These are phyloP conservation scores for Napeogenes sylphis DNA, from an alignment of 2,888 invertebrate genomes.

Conservation along the genomic window DNA sequence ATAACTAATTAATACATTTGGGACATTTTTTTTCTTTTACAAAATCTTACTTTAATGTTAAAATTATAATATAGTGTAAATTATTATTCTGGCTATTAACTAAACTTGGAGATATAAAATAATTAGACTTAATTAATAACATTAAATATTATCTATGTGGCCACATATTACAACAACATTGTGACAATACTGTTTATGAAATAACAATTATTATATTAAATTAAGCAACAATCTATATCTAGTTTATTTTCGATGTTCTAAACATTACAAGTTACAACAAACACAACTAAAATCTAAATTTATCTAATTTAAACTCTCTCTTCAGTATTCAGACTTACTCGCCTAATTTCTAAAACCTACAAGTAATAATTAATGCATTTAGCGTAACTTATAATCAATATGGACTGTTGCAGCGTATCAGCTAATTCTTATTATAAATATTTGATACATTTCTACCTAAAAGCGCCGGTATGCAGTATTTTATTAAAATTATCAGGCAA, in stretches of 20 bases:
- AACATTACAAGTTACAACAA: conserved; percentile 4
- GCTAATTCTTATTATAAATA: neutral
- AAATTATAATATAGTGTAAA: too few relatives aligned
- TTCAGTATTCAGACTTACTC: neutral
- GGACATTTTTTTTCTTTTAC: too few relatives aligned
- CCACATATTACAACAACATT: neutral
- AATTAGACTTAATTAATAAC: neutral
- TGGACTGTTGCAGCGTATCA: neutral
- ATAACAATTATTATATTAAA: conserved; percentile 9
- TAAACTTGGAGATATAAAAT: neutral
- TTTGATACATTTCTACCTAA: neutral
- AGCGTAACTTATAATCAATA: neutral
- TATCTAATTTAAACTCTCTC: conserved; percentile 21
- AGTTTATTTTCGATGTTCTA: conserved; percentile 10
- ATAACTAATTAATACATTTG: too few relatives aligned
- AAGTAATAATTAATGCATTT: neutral
- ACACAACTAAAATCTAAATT: conserved; percentile 12
- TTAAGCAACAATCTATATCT: conserved; percentile 13
- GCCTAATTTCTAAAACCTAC: neutral
- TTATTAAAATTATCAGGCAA: neutral
- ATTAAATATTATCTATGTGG: neutral
- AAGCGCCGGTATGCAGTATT: neutral
- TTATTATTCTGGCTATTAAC: too few relatives aligned
- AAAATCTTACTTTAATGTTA: too few relatives aligned
- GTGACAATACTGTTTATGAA: neutral